Evolutionary conservation across 1,140 invertebrate species (phyloP).

Genomic region (Whitmania pigra): DNA sequence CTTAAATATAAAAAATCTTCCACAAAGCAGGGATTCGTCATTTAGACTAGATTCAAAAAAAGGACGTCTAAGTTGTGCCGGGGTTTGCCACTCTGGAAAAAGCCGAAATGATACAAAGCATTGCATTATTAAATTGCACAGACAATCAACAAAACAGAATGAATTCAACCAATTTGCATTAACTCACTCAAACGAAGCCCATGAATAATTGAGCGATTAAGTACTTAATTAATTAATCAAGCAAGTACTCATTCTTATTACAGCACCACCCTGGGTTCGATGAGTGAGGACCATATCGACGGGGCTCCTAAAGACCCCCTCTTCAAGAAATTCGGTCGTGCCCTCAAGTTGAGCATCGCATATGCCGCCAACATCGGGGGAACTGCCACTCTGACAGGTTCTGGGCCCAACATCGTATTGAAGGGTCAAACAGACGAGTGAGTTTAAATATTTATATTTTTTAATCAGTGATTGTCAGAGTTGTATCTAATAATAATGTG

Average conservation of each 20-base stretch:
- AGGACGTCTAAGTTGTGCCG: no score
- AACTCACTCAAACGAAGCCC: no score
- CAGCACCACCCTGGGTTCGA: slow-evolving; percentile 1
- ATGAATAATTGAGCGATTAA: no score
- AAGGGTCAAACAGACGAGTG: slow-evolving; percentile 60
- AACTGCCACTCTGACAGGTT: slow-evolving; percentile 71
- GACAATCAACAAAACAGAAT: neutral
- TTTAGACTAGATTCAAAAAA: no score
- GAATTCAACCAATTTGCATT: no score
- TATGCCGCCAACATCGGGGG: slow-evolving; percentile 70
- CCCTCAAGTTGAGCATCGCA: slow-evolving; percentile 53
- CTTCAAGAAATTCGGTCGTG: slow-evolving; percentile 29
- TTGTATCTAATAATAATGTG: no score
- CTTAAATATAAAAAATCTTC: no score
- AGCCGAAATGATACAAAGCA: no score
- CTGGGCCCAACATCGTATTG: slow-evolving; percentile 73
- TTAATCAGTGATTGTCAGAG: neutral
- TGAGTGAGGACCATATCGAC: neutral
- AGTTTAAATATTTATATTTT: slow-evolving; percentile 27
- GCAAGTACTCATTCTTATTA: no score
- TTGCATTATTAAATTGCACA: neutral
- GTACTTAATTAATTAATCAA: no score
- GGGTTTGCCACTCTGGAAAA: no score
- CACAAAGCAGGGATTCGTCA: no score
- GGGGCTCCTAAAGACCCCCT: slow-evolving; percentile 8